Conservation (phyloP, 2,888 invertebrate genomes). For the Cordilura impudica region DNA sequence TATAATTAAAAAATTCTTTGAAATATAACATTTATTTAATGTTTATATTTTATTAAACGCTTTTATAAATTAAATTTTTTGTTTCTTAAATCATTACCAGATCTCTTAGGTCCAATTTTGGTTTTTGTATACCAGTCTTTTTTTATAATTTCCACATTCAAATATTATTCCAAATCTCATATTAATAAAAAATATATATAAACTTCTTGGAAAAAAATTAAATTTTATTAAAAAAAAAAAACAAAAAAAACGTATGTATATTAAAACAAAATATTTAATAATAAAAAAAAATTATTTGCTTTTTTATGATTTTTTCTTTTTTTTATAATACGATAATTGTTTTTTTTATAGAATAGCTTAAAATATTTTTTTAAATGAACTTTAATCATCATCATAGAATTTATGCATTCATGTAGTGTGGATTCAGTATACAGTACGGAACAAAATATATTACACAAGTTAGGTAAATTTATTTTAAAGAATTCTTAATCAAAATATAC, state of each 20-base stretch:
- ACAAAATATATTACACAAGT: not conserved
- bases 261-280: no score
- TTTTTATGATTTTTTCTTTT: not conserved
- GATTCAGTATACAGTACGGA: not conserved
- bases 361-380: not conserved
- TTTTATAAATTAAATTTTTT: constrained; percentile 25
- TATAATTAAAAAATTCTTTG: not conserved
- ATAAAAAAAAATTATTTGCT: not conserved
- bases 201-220: constrained; percentile 10
- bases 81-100: constrained; percentile 27
- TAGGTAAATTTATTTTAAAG: not conserved
- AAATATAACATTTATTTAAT: constrained; percentile 21
- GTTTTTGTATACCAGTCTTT: constrained; percentile 51
- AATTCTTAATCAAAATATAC: no score
- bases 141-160: constrained; percentile 36
- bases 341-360: not conserved
- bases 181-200: not conserved
- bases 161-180: not conserved
- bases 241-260: no score
- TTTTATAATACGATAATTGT: not conserved
- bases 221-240: not conserved
- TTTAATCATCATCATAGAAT: not conserved
- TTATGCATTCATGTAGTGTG: not conserved
- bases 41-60: constrained; percentile 43
- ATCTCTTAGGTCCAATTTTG: constrained; percentile 40